Percentiles rank a stretch among this genome's conserved stretches.
Conservation (phyloP, 1,140 invertebrate genomes). For the Trigoniulus corallinus region DNA sequence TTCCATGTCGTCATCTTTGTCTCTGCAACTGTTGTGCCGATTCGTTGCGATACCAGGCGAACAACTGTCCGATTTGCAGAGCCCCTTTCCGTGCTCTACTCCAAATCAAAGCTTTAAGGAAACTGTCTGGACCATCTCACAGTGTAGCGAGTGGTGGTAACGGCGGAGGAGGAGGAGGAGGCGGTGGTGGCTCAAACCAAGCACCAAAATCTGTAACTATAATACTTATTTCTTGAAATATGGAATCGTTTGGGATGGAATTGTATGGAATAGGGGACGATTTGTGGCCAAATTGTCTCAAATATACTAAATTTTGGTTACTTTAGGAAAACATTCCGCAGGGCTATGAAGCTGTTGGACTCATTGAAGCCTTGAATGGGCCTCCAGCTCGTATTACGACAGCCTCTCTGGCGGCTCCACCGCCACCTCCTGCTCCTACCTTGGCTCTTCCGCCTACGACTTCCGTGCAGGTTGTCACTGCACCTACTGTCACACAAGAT, state of each 20-base stretch:
- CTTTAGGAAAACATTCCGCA: conserved; percentile 60
- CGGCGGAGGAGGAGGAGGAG: too few species aligned
- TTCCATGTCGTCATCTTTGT: conserved; percentile 95
- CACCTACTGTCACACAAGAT: background rate
- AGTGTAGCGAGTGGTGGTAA: too few species aligned
- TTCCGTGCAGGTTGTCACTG: background rate
- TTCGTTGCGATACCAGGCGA: conserved; percentile 89
- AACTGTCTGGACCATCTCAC: conserved; percentile 28
- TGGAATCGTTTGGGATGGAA: background rate
- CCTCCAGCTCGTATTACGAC: conserved; percentile 32
- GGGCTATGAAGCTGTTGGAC: conserved; percentile 84
- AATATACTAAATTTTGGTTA: background rate
- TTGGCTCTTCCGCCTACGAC: background rate
- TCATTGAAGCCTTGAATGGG: conserved; percentile 98
- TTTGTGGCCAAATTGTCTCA: background rate
- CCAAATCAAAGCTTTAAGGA: conserved; percentile 87
- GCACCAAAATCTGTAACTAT: too few species aligned
- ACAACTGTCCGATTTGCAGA: conserved; percentile 95
- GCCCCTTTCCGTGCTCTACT: conserved; percentile 91
- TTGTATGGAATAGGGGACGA: background rate
- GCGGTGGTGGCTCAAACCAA: too few species aligned
- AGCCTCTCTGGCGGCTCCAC: conserved; percentile 36
- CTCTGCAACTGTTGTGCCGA: conserved; percentile 94
- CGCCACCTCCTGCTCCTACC: conserved; percentile 19
- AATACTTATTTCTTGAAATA: too few species aligned